Conservation (phyloP, 2,888 invertebrate species). For the Pseudolycoriella hygida region DNA sequence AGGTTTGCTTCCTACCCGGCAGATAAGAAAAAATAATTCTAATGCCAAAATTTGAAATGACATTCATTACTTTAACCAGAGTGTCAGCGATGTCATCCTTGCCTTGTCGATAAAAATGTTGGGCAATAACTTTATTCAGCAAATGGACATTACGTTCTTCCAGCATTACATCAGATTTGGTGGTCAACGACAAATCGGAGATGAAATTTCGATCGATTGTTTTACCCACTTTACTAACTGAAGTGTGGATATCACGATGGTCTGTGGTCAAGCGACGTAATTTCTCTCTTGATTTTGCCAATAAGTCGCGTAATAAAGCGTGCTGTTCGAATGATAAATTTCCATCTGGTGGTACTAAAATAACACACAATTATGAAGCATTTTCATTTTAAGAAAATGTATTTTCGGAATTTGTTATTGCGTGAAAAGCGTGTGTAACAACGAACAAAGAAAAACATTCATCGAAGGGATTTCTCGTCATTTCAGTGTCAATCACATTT, state of each 20-base stretch:
- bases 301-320: conserved; percentile 51
- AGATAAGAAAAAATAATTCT: conserved; percentile 9
- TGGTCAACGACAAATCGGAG: conserved; percentile 76
- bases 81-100: conserved; percentile 83
- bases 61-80: conserved; percentile 23
- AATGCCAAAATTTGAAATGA: not conserved
- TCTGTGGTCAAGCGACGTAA: conserved; percentile 70
- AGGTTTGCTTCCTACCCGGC: conserved; percentile 1
- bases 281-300: conserved; percentile 64
- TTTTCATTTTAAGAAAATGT: not conserved
- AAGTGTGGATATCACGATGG: conserved; percentile 56
- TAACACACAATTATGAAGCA: not conserved
- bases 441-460: not conserved
- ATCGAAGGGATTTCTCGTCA: not conserved
- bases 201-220: conserved; percentile 91
- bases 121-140: conserved; percentile 79
- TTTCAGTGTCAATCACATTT: not conserved
- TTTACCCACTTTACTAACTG: conserved; percentile 87
- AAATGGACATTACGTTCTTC: conserved; percentile 42
- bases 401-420: not conserved
- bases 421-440: not conserved
- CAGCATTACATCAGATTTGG: conserved; percentile 58
- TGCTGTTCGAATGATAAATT: conserved; percentile 52
- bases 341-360: conserved; percentile 46
- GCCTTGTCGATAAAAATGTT: conserved; percentile 90